phyloP scores from a whole-genome alignment of 2,113 vertebrate species.

The Cairina moschata region DNA sequence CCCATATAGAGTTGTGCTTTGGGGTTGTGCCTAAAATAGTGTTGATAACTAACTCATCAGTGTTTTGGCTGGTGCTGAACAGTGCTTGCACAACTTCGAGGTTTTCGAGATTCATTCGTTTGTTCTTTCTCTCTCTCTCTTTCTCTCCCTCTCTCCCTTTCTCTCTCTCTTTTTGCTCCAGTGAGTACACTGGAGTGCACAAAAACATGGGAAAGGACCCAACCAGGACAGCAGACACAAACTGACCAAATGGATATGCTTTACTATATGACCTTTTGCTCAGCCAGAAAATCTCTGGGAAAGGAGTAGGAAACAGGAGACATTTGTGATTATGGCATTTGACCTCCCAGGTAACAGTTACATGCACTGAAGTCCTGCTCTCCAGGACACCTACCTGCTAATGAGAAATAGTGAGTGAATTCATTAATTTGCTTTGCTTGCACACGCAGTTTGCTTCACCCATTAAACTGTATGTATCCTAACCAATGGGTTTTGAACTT shows the following conservation, averaged over 20 bases:
- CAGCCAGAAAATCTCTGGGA: neutral
- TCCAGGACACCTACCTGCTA: neutral
- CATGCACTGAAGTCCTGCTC: neutral
- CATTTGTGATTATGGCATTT: neutral
- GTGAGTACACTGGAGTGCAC: neutral
- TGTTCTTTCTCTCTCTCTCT: no score
- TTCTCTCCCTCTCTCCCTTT: neutral
- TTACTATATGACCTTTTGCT: accelerated
- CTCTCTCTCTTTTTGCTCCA: neutral
- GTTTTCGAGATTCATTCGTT: neutral
- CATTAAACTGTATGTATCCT: neutral
- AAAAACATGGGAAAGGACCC: neutral
- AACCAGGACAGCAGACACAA: neutral
- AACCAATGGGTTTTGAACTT: neutral
- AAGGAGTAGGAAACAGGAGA: neutral
- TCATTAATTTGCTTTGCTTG: neutral
- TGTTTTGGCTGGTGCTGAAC: neutral
- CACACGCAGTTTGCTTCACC: neutral
- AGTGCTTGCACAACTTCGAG: accelerated
- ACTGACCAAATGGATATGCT: neutral
- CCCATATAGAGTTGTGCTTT: neutral
- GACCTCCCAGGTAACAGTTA: neutral
- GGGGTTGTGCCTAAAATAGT: neutral
- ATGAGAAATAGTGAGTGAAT: neutral
- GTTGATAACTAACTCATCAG: neutral